Evolutionary conservation across 2,888 invertebrate genomes (phyloP).

Genomic region (Scotopteryx bipunctaria): DNA sequence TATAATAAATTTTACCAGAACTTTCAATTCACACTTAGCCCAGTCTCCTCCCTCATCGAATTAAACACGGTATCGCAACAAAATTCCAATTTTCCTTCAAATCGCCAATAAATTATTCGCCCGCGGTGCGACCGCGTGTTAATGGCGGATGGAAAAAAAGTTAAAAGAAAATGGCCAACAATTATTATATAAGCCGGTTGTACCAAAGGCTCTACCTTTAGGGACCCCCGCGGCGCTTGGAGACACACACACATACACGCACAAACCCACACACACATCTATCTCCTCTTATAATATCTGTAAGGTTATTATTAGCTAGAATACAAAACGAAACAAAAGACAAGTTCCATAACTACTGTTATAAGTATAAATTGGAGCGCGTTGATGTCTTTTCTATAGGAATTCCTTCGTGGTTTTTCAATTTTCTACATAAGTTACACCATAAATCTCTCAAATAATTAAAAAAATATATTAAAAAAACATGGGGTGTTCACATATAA

Average conservation of each 20-base stretch:
- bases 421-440: too few species aligned
- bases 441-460: too few species aligned
- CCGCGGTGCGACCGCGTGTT: constrained; percentile 63
- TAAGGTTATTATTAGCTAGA: constrained; percentile 5
- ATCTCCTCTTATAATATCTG: constrained; percentile 6
- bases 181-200: constrained; percentile 59
- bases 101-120: constrained; percentile 70
- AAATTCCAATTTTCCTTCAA: constrained; percentile 73
- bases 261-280: neutral
- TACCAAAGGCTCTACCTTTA: constrained; percentile 39
- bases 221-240: constrained; percentile 45
- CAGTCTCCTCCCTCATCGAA: constrained; percentile 37
- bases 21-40: too few species aligned
- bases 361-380: constrained; percentile 11
- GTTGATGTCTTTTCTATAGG: constrained; percentile 33
- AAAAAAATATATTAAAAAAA: too few species aligned
- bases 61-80: constrained; percentile 54
- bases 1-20: too few species aligned
- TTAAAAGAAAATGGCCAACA: constrained; percentile 67
- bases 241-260: constrained; percentile 7
- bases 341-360: neutral
- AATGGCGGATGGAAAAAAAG: constrained; percentile 56
- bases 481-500: too few species aligned
- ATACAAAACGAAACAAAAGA: neutral
- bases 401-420: too few species aligned